A percentile compares a stretch with the other conserved stretches of the same genome.
phyloP scores from a whole-genome alignment of 2,888 invertebrate species.

The Villa cingulata region DNA sequence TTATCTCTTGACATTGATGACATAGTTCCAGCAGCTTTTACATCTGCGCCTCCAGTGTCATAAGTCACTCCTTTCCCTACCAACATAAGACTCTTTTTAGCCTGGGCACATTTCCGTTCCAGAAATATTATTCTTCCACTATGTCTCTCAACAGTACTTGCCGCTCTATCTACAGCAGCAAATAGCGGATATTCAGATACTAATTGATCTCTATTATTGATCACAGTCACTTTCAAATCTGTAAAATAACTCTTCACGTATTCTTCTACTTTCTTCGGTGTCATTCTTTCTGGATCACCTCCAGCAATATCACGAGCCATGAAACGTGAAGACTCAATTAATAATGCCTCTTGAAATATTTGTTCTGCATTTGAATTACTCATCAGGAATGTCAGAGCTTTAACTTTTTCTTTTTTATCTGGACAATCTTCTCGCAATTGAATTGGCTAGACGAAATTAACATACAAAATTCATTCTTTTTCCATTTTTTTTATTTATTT shows the following conservation, averaged over 20 bases:
- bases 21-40: constrained; percentile 71
- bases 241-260: constrained; percentile 54
- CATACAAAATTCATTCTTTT: neutral
- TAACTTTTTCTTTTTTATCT: constrained; percentile 43
- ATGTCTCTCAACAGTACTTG: constrained; percentile 52
- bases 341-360: constrained; percentile 45
- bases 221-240: constrained; percentile 48
- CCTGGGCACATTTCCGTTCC: constrained; percentile 55
- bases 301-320: constrained; percentile 59
- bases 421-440: constrained; percentile 64
- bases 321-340: constrained; percentile 60
- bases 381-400: constrained; percentile 48
- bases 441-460: too few relatives aligned
- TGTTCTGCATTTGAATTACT: constrained; percentile 39
- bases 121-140: constrained; percentile 69
- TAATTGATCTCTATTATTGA: constrained; percentile 45
- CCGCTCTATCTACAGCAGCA: constrained; percentile 67
- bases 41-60: constrained; percentile 74
- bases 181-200: constrained; percentile 69
- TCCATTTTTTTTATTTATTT: neutral
- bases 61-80: constrained; percentile 90
- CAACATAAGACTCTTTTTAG: constrained; percentile 59
- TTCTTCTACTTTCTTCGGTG: constrained; percentile 60
- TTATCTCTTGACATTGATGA: constrained; percentile 88
- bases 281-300: constrained; percentile 85